Base-by-base conservation (phyloP, 2,113 vertebrate species). In the Cephalopholis sonnerati region DNA sequence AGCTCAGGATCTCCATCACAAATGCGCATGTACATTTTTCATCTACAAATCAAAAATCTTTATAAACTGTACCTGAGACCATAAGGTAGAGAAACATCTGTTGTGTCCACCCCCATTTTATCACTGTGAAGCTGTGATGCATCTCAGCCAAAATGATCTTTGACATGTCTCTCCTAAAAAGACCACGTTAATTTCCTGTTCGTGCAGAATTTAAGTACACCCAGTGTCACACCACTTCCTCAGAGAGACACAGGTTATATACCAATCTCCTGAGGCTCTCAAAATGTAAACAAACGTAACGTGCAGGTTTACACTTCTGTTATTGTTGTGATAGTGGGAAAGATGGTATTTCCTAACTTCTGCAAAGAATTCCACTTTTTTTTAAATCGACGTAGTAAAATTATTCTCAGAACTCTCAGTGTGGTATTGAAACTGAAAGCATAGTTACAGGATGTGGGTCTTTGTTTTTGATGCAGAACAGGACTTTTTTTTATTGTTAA, bases 41-140 rank as follows among this genome's bases (percentile, higher is more conserved):
- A 78, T 58, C 3, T n/a, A 17, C n/a, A 27, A 50, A 27, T 62
- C 0, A 54, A 32, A 39, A 69, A 18, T 4, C 2, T 20, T 20
- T 6, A 27, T 17, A 27, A 44, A 25, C 20, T 75, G 53, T 85
- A 94, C 93, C 92, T 92, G 87, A 48, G 32, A 80, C 6, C n/a
- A 16, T 16, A 3, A 86, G 63, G 74, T 8, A 51, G 41, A 89
- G 25, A 18, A 85, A 5, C n/a, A 73, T 64, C 80, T 46, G 53
- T 5, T 44, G 20, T 39, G 5, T 83, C 82, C 48, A 29, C 55
- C 48, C 50, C 63, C 9, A 69, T 46, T 59, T 79, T 16, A 3
- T 71, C 54, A 58, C 25, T 22, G 29, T 54, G 2, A 50, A 29
- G n/a, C n/a, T 51, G 46, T 3, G 6, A 66, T 41, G 41, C 62